A percentile compares a stretch with the other conserved stretches of the same genome.
Evolutionary conservation across 2,888 invertebrate species (phyloP).

Genomic region (Pterostichus niger): DNA sequence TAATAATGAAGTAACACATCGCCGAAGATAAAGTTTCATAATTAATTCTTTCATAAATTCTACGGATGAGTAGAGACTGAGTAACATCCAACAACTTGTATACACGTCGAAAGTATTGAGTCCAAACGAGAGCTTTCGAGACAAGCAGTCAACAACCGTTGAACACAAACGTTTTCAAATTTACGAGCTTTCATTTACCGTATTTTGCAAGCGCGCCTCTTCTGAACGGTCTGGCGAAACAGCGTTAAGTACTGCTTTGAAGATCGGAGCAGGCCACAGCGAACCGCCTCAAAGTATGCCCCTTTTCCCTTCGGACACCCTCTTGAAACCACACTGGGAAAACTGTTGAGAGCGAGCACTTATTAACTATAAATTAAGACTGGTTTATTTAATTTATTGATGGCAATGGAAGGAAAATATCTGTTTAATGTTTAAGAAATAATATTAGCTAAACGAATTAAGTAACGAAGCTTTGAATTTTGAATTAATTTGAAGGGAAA

Average conservation of each 20-base stretch:
- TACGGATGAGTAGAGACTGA: no score
- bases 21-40: no score
- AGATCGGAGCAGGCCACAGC: constrained; percentile 32
- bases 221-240: constrained; percentile 57
- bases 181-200: constrained; percentile 65
- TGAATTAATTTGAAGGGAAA: constrained; percentile 13
- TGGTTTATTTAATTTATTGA: constrained; percentile 13
- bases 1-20: no score
- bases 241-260: constrained; percentile 65
- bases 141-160: constrained; percentile 59
- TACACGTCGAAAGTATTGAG: constrained; percentile 7
- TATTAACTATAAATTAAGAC: constrained; percentile 53
- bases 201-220: constrained; percentile 62
- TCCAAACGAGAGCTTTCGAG: constrained; percentile 33
- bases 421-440: constrained; percentile 32
- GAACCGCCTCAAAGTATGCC: constrained; percentile 38
- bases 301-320: not conserved
- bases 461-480: not conserved
- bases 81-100: no score
- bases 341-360: constrained; percentile 13
- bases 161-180: constrained; percentile 64
- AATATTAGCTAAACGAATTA: constrained; percentile 33
- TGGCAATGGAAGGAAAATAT: constrained; percentile 22
- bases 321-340: constrained; percentile 2
- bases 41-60: no score